Percentiles rank a stretch among this genome's conserved stretches.
Evolutionary conservation across 2,888 invertebrate genomes (phyloP).

Genomic region (Cheilosia impressa): DNA sequence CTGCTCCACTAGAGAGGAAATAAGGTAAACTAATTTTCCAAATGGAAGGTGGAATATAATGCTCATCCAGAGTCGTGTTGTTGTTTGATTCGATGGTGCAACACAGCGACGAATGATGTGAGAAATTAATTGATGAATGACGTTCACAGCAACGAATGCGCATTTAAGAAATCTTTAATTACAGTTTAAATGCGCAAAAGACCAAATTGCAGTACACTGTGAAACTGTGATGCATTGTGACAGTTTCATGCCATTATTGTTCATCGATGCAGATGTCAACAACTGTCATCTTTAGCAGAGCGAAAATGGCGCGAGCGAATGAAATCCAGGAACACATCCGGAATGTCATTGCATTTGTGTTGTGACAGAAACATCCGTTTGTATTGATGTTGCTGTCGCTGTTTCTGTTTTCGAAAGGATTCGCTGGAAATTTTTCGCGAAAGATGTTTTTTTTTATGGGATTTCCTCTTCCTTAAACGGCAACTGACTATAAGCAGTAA

Average conservation of each 20-base stretch:
- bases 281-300: constrained; percentile 36
- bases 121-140: neutral
- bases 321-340: constrained; percentile 32
- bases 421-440: neutral
- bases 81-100: neutral
- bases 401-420: neutral
- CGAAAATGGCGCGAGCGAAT: neutral
- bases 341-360: constrained; percentile 53
- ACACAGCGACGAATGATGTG: neutral
- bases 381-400: neutral
- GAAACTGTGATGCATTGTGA: neutral
- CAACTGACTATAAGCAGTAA: neutral
- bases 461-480: neutral
- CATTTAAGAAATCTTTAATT: neutral
- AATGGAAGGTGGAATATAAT: constrained; percentile 33
- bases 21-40: constrained; percentile 24
- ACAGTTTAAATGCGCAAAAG: neutral
- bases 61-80: neutral
- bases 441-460: neutral
- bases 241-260: neutral
- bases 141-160: no score
- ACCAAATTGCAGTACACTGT: neutral
- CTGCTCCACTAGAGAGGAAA: constrained; percentile 1
- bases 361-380: constrained; percentile 36
- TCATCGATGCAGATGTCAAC: constrained; percentile 36